A percentile compares a stretch with the other conserved stretches of the same genome.
These are phyloP conservation scores for Aratinga solstitialis DNA, from an alignment of 2,797 vertebrate genomes.

Conservation along the genomic window DNA sequence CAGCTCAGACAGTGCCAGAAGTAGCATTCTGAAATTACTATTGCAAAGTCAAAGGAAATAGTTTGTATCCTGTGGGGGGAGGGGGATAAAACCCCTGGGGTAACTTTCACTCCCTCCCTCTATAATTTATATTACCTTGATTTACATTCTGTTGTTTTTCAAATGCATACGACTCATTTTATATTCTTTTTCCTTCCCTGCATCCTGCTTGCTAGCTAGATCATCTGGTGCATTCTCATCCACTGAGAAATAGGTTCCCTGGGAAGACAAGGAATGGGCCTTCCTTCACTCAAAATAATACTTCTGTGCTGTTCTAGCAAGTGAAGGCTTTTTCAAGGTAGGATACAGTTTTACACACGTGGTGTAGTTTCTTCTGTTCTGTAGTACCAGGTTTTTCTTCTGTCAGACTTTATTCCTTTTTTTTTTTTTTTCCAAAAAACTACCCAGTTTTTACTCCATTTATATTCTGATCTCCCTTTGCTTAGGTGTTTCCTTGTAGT, in stretches of 20 bases:
- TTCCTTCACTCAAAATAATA: neutral
- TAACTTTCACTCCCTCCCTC: constrained; percentile 22
- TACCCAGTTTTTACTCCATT: neutral
- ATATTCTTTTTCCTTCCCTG: neutral
- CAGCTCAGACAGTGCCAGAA: constrained; percentile 39
- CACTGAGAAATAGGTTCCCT: neutral
- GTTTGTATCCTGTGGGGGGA: constrained; percentile 55
- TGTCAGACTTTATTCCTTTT: neutral
- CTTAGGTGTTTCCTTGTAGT: neutral
- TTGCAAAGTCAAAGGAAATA: constrained; percentile 56
- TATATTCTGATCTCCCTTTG: neutral
- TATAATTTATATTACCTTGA: constrained; percentile 32
- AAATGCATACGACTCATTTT: neutral
- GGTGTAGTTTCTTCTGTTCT: neutral
- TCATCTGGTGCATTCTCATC: neutral
- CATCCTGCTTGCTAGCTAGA: neutral
- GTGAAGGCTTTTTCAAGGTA: neutral
- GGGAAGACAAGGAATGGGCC: neutral
- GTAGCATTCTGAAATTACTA: constrained; percentile 48
- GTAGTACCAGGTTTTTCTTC: neutral
- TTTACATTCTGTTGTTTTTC: constrained; percentile 56
- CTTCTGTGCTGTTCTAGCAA: rapidly evolving
- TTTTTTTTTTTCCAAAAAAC: neutral
- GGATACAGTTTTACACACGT: neutral
- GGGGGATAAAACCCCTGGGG: constrained; percentile 1